Evolutionary conservation across 2,113 vertebrate species (phyloP).

Genomic region (Psammodynastes pulverulentus): DNA sequence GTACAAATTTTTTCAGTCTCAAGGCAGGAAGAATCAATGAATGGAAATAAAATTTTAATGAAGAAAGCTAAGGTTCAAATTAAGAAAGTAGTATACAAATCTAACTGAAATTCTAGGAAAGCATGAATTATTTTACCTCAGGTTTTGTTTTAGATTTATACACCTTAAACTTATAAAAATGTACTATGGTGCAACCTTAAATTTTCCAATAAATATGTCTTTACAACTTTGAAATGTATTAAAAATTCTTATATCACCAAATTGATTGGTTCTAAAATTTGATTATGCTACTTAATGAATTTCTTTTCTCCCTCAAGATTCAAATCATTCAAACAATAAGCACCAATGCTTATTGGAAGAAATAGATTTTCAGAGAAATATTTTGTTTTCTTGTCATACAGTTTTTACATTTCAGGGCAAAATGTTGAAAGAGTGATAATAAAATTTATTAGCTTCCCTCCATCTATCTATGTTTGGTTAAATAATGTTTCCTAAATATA

Average conservation of each 20-base stretch:
- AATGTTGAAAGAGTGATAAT: not conserved
- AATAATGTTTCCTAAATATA: not conserved
- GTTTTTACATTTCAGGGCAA: not conserved
- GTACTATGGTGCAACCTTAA: not conserved
- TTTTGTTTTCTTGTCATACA: not conserved
- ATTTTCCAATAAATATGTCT: not conserved
- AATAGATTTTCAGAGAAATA: not conserved
- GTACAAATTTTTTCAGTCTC: not conserved
- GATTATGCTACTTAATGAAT: not conserved
- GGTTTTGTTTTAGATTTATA: not conserved
- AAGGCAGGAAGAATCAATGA: slow-evolving; percentile 6
- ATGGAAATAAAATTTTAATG: slow-evolving; percentile 19
- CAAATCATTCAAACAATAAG: not conserved
- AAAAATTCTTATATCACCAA: not conserved
- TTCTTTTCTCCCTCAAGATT: not conserved
- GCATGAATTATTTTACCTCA: not conserved
- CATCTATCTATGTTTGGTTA: not conserved
- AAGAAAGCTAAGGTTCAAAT: not conserved
- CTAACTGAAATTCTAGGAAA: not conserved
- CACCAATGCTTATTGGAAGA: not conserved
- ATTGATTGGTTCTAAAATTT: not conserved
- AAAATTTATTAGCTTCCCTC: not conserved
- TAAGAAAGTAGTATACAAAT: not conserved
- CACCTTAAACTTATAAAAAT: not conserved
- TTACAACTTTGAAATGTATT: not conserved